Conservation (phyloP, 2,797 vertebrate species). For the Eospalax fontanierii region DNA sequence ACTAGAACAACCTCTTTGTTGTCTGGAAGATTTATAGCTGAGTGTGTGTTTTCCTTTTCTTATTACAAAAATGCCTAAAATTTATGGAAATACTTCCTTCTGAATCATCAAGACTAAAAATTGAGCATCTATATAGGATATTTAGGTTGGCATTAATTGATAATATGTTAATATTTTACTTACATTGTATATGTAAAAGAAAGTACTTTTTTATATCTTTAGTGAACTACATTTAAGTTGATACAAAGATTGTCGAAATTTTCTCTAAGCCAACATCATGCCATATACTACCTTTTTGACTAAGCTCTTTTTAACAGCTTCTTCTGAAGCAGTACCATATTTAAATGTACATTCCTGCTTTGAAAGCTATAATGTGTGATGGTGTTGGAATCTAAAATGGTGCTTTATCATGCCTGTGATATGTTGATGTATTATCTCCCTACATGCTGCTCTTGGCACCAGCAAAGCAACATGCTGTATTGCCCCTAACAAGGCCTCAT, state of each 20-base stretch:
- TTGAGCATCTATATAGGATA: neutral
- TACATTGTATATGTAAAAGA: neutral
- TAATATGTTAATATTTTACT: conserved; percentile 32
- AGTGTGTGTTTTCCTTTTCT: conserved; percentile 47
- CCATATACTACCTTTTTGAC: neutral
- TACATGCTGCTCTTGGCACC: neutral
- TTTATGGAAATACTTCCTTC: conserved; percentile 28
- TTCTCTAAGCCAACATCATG: conserved; percentile 22
- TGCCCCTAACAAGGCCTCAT: neutral
- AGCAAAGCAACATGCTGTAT: neutral
- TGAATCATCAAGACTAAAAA: conserved; percentile 53
- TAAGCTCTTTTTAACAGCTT: neutral
- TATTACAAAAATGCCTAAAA: conserved; percentile 18
- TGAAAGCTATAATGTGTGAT: conserved; percentile 17
- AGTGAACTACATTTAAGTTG: conserved; percentile 18
- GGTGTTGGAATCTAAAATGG: conserved; percentile 17
- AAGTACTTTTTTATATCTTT: conserved; percentile 31
- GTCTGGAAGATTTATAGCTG: conserved; percentile 3
- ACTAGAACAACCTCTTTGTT: neutral
- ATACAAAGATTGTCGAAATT: conserved; percentile 60
- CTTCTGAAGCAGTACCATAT: conserved; percentile 21
- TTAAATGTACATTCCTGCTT: neutral
- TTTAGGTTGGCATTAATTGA: neutral
- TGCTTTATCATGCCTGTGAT: neutral
- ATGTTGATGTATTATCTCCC: neutral